Conservation (phyloP, 2,888 invertebrate species). For the Ditula angustiorana region DNA sequence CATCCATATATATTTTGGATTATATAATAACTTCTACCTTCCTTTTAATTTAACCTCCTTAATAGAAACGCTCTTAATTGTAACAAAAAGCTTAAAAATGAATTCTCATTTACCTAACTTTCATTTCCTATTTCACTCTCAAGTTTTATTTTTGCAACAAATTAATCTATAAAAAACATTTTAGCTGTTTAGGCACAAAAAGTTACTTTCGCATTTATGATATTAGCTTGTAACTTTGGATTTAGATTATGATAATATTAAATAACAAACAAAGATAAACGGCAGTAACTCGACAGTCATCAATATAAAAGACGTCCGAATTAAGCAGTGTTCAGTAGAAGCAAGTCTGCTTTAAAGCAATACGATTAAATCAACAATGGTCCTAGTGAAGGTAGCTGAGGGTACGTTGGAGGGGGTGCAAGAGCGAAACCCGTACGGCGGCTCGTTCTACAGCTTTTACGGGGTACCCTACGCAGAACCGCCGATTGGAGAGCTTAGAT, state of each 20-base stretch:
- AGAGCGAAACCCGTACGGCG: constrained; percentile 46
- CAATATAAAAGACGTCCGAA: background rate
- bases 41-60: too few relatives aligned
- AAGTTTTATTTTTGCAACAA: too few relatives aligned
- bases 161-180: too few relatives aligned
- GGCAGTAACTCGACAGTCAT: background rate
- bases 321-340: background rate
- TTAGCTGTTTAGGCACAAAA: too few relatives aligned
- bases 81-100: too few relatives aligned
- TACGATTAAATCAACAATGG: constrained; percentile 42
- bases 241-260: background rate
- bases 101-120: too few relatives aligned
- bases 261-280: background rate
- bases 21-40: too few relatives aligned
- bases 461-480: constrained; percentile 53
- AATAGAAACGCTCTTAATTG: too few relatives aligned
- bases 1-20: too few relatives aligned
- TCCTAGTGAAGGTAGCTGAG: constrained; percentile 46
- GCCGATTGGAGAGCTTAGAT: constrained; percentile 51
- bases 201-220: too few relatives aligned
- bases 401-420: constrained; percentile 49
- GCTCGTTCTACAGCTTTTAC: constrained; percentile 51
- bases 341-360: background rate
- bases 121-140: too few relatives aligned
- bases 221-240: too few relatives aligned